phyloP scores from a whole-genome alignment of 2,888 invertebrate genomes.

The Muschampia plurimacula region DNA sequence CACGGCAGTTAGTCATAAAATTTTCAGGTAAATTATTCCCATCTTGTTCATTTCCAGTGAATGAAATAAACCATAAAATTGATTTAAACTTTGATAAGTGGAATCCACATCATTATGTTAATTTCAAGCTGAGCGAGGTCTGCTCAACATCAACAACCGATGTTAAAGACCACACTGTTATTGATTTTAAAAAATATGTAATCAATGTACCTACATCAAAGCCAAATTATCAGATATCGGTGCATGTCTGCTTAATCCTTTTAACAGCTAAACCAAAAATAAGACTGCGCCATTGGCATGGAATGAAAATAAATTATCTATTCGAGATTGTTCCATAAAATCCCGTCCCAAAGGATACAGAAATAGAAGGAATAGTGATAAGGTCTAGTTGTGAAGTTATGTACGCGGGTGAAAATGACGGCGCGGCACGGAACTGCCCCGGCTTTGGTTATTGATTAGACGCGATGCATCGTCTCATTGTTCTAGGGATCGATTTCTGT shows the following conservation, averaged over 20 bases:
- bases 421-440: conserved; percentile 25
- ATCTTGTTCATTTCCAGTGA: neutral
- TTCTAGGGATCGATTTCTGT: conserved; percentile 77
- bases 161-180: neutral
- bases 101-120: neutral
- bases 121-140: neutral
- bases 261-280: neutral
- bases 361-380: conserved; percentile 24
- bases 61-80: too few species aligned
- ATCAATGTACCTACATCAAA: neutral
- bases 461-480: conserved; percentile 72
- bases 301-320: conserved; percentile 24
- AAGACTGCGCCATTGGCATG: neutral
- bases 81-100: neutral
- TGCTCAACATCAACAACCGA: neutral
- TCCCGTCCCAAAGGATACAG: conserved; percentile 11
- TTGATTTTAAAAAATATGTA: neutral
- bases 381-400: conserved; percentile 16
- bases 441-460: conserved; percentile 76
- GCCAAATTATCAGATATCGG: neutral
- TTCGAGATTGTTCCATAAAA: conserved; percentile 14
- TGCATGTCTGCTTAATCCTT: conserved; percentile 3
- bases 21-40: too few species aligned
- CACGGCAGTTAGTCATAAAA: neutral
- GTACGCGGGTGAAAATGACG: conserved; percentile 17